phyloP scores from a whole-genome alignment of 1,140 invertebrate genomes.

The Megalonaias nervosa region DNA sequence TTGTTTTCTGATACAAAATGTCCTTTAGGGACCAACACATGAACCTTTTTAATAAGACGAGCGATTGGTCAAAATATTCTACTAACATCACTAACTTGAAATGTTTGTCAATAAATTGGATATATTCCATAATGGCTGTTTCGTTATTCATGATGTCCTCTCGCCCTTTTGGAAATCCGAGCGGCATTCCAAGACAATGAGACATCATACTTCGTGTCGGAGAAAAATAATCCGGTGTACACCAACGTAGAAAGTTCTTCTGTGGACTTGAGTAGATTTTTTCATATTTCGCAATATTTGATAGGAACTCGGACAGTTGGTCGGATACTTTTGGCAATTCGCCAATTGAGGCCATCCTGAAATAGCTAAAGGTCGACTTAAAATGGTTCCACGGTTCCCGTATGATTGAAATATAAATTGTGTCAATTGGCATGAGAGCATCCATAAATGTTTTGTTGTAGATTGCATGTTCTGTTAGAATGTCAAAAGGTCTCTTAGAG shows the following conservation, averaged over 20 bases:
- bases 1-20: slow-evolving; percentile 51
- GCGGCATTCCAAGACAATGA: slow-evolving; percentile 61
- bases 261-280: slow-evolving; percentile 50
- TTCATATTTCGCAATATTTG: slow-evolving; percentile 59
- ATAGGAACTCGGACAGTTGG: slow-evolving; percentile 49
- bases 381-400: slow-evolving; percentile 43
- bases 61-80: slow-evolving; percentile 75
- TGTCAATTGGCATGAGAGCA: slow-evolving; percentile 39
- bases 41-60: slow-evolving; percentile 73
- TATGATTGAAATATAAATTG: slow-evolving; percentile 43
- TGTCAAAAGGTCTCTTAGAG: slow-evolving; percentile 45
- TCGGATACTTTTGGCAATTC: slow-evolving; percentile 20
- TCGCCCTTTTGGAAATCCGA: slow-evolving; percentile 58
- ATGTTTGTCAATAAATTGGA: slow-evolving; percentile 45
- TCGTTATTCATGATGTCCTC: slow-evolving; percentile 50
- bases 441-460: slow-evolving; percentile 40
- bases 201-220: slow-evolving; percentile 62
- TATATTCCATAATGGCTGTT: slow-evolving; percentile 41
- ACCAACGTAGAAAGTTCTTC: slow-evolving; percentile 38
- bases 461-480: slow-evolving; percentile 43
- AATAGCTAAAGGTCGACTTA: slow-evolving; percentile 42
- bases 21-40: slow-evolving; percentile 73
- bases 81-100: slow-evolving; percentile 75
- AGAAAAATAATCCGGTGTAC: slow-evolving; percentile 64
- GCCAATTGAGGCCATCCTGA: slow-evolving; percentile 20